Conservation (phyloP, 2,888 invertebrate species). For the Yponomeuta sedellus region DNA sequence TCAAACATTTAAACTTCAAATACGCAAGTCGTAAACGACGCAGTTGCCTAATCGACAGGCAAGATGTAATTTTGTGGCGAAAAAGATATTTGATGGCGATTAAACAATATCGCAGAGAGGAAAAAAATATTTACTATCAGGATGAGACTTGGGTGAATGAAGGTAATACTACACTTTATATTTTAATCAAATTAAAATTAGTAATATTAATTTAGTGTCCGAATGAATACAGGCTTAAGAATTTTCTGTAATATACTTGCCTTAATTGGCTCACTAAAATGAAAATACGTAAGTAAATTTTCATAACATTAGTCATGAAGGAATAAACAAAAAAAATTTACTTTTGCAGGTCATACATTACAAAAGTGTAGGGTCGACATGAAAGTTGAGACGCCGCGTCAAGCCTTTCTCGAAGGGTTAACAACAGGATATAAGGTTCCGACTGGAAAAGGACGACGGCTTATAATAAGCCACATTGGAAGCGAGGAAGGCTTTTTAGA, state of each 20-base stretch:
- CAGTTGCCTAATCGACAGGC: conserved; percentile 8
- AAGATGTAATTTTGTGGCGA: conserved; percentile 13
- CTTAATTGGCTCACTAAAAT: neutral
- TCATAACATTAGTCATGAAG: too few relatives aligned
- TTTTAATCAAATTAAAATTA: neutral
- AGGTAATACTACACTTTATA: conserved; percentile 10
- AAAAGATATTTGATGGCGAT: conserved; percentile 6
- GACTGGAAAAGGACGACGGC: conserved; percentile 1
- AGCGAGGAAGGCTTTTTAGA: conserved; percentile 8
- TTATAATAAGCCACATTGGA: neutral
- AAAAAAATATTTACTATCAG: too few relatives aligned
- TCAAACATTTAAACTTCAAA: conserved; percentile 14
- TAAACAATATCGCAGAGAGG: conserved; percentile 9
- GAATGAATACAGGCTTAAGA: too few relatives aligned
- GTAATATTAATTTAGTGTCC: too few relatives aligned
- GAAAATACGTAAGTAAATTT: neutral
- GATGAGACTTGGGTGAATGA: conserved; percentile 15
- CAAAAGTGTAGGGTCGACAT: neutral
- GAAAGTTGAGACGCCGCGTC: neutral
- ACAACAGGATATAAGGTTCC: neutral
- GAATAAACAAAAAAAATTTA: neutral
- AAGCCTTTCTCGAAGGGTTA: neutral
- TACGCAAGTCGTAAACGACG: conserved; percentile 13
- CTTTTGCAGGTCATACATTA: neutral
- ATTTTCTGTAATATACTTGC: neutral